A percentile compares a stretch with the other conserved stretches of the same genome.
Evolutionary conservation across 2,113 vertebrate genomes (phyloP).

Genomic region (Lycocorax pyrrhopterus): DNA sequence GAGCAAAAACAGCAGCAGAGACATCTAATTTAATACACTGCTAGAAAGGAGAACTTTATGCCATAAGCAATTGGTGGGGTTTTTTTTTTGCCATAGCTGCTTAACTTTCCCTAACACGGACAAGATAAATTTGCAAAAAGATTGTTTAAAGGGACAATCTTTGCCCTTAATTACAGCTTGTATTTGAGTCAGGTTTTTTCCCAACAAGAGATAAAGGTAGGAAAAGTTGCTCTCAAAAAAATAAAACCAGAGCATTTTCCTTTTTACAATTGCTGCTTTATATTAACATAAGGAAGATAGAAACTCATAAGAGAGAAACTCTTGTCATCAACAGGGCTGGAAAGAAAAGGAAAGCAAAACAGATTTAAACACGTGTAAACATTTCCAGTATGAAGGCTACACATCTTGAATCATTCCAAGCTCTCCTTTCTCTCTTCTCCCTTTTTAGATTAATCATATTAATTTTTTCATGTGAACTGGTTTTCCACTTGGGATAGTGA

Average conservation of each 20-base stretch:
- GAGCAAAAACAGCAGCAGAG: background rate
- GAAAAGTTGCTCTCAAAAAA: background rate
- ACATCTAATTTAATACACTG: background rate
- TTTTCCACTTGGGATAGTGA: background rate
- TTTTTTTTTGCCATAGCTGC: background rate
- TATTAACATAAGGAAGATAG: background rate
- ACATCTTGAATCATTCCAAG: background rate
- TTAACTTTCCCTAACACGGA: background rate
- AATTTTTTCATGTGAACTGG: background rate
- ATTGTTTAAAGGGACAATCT: background rate
- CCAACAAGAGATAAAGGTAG: background rate
- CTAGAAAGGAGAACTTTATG: background rate
- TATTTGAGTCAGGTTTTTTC: background rate
- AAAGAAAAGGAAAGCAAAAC: background rate
- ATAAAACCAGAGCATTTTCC: background rate
- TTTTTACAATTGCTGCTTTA: background rate
- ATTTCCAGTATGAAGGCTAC: background rate
- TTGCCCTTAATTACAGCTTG: background rate
- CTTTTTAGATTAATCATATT: background rate
- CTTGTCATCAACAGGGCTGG: background rate
- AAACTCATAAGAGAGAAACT: background rate
- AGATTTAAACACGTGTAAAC: background rate
- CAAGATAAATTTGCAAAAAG: background rate
- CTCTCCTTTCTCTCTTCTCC: background rate
- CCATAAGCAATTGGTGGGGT: background rate